Conservation (phyloP, 1,140 invertebrate genomes). For the Bombus pyrosoma region DNA sequence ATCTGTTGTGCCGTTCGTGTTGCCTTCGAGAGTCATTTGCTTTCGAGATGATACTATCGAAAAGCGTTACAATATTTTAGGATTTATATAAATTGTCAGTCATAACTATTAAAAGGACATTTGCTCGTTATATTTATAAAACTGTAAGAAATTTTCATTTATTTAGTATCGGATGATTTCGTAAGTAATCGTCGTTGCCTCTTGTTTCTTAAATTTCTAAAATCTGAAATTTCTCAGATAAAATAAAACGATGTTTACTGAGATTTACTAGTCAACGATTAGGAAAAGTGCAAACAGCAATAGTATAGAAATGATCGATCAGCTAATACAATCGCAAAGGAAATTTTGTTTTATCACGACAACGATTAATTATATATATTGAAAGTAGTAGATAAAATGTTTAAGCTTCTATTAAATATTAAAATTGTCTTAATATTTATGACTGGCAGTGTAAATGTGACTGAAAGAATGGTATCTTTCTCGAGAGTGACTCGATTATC, state of each 20-base stretch:
- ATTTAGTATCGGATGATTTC: neutral
- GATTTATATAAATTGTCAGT: neutral
- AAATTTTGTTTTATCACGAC: too few relatives aligned
- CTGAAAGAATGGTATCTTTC: neutral
- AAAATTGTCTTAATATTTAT: neutral
- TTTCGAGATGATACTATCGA: conserved; percentile 17
- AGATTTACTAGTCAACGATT: too few relatives aligned
- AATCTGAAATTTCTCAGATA: too few relatives aligned
- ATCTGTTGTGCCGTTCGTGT: conserved; percentile 49
- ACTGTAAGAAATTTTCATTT: neutral
- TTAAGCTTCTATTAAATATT: neutral
- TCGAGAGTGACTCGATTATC: conserved; percentile 48
- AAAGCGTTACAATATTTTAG: neutral
- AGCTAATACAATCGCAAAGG: too few relatives aligned
- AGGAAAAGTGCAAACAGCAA: too few relatives aligned
- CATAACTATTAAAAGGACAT: neutral
- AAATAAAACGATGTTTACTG: too few relatives aligned
- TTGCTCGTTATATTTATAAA: neutral
- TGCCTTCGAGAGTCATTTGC: conserved; percentile 54
- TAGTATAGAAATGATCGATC: too few relatives aligned
- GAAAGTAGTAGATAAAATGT: too few relatives aligned
- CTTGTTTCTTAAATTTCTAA: too few relatives aligned
- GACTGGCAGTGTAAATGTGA: neutral
- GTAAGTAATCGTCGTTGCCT: too few relatives aligned
- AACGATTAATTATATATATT: too few relatives aligned